phyloP scores from a whole-genome alignment of 2,113 vertebrate species.

The Charina bottae region DNA sequence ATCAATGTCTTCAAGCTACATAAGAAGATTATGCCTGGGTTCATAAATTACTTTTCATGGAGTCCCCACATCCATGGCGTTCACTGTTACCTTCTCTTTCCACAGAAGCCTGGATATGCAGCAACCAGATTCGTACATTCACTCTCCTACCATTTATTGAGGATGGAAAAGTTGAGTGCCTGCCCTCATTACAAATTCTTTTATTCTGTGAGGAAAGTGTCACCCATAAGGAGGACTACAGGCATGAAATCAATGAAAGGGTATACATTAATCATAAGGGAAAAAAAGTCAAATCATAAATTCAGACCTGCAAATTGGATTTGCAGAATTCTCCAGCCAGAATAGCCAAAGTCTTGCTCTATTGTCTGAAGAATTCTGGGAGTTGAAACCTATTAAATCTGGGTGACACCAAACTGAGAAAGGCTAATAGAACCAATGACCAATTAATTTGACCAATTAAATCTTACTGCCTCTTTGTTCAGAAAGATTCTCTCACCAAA shows the following conservation, averaged over 20 bases:
- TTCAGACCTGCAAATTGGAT: too few species aligned
- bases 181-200: not conserved
- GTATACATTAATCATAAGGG: too few species aligned
- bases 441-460: not conserved
- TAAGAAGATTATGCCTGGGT: not conserved
- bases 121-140: not conserved
- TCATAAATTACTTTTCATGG: not conserved
- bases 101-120: not conserved
- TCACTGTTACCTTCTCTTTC: not conserved
- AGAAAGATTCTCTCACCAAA: not conserved
- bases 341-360: too few species aligned
- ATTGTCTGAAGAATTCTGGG: not conserved
- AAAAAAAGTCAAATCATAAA: too few species aligned
- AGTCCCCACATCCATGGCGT: not conserved
- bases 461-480: not conserved
- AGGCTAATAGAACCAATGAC: not conserved
- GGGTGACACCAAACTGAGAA: not conserved
- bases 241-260: not conserved
- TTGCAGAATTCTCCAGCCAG: too few species aligned
- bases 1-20: not conserved
- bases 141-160: not conserved
- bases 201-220: not conserved
- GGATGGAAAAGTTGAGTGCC: not conserved
- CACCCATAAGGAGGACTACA: not conserved
- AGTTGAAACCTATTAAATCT: not conserved